A percentile compares a stretch with the other conserved stretches of the same genome.
Conservation (phyloP, 2,113 vertebrate species). For the Tapirus terrestris region DNA sequence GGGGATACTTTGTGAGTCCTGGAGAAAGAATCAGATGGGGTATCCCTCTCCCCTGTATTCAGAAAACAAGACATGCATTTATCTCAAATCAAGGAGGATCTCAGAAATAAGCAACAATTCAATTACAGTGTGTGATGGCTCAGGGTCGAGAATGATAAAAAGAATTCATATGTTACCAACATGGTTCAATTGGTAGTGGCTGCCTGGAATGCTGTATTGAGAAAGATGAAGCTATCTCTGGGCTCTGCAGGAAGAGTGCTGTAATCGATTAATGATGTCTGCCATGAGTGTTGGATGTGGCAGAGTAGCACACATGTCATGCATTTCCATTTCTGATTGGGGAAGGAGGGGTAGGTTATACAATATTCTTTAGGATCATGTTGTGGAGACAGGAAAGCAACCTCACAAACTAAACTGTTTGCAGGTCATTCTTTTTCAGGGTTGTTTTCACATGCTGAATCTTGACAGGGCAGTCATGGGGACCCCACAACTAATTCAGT, state of each 20-base stretch:
- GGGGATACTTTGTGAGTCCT: background rate
- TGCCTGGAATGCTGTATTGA: background rate
- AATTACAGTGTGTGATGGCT: rapidly evolving
- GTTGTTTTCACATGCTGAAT: background rate
- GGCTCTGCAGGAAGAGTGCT: background rate
- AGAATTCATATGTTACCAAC: background rate
- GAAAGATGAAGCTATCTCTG: background rate
- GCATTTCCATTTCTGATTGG: too few relatives aligned
- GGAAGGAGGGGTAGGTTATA: background rate
- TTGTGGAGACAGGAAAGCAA: background rate
- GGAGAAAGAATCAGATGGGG: background rate
- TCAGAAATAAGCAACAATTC: background rate
- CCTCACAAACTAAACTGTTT: background rate
- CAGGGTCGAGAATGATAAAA: background rate
- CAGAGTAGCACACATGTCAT: rapidly evolving
- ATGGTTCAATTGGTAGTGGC: rapidly evolving
- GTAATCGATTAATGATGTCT: background rate
- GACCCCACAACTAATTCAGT: background rate
- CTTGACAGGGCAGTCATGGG: background rate
- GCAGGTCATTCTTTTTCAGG: background rate
- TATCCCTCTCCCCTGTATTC: background rate
- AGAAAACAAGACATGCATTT: background rate
- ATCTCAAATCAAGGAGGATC: background rate
- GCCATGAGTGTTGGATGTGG: rapidly evolving
- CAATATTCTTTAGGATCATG: background rate